Percentiles rank a stretch among this genome's conserved stretches.
These are phyloP conservation scores for Marmota monax DNA, from an alignment of 2,113 vertebrate species.

Conservation along the genomic window DNA sequence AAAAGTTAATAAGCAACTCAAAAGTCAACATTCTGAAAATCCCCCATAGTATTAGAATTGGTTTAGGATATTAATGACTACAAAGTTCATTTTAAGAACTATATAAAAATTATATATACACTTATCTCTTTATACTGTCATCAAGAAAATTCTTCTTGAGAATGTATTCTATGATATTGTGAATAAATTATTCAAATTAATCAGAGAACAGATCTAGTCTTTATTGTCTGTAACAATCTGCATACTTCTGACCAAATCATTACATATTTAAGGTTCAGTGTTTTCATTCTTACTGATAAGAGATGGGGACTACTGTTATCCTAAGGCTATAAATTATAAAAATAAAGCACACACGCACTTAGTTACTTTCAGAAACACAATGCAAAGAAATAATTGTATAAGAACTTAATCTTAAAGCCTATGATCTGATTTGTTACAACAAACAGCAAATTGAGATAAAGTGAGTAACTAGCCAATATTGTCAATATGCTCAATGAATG, in stretches of 20 bases:
- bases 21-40: neutral
- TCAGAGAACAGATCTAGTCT: neutral
- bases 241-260: neutral
- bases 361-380: neutral
- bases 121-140: neutral
- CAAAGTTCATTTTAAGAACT: neutral
- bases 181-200: neutral
- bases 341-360: neutral
- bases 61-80: neutral
- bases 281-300: neutral
- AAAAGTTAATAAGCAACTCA: slow-evolving; percentile 24
- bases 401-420: neutral
- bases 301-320: neutral
- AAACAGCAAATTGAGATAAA: neutral
- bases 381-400: neutral
- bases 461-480: neutral
- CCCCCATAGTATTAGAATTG: neutral
- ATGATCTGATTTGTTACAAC: neutral
- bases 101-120: neutral
- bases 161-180: neutral
- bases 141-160: neutral
- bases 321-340: neutral
- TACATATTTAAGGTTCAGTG: neutral
- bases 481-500: neutral
- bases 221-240: neutral